Evolutionary conservation across 35 echinoderm and acorn worm species (phyloP), one percentile per base, ranked within the genome.

Genomic region (Lytechinus variegatus): DNA sequence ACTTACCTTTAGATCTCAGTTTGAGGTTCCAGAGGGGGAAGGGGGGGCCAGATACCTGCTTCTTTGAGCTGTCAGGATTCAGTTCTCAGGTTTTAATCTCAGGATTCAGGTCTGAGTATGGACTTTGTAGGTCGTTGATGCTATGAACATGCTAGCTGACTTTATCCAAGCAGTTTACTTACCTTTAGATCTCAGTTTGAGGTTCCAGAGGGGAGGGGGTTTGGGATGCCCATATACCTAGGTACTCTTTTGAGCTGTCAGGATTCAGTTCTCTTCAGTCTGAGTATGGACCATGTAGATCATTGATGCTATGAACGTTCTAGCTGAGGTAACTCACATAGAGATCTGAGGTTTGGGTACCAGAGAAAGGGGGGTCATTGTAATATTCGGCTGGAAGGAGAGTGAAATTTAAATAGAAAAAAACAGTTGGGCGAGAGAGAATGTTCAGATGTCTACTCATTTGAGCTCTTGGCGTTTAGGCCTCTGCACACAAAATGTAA

Each of bases 61-160:
- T 92, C 13, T 99, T 99, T 94, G 91, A 92, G 4, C 90, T 99
- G 10, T 96, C 95, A 10, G 98, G 97, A n/a, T n/a, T n/a, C n/a
- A n/a, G n/a, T n/a, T n/a, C n/a, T n/a, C n/a, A n/a, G n/a, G n/a
- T n/a, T n/a, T n/a, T n/a, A n/a, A n/a, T n/a, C n/a, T n/a, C n/a
- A n/a, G n/a, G n/a, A 7, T 92, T 99, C 24, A 91, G 94, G 92
- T 95, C 90, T 27, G 94, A 95, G 57, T 97, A 99, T 90, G 98
- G 98, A 29, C 54, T 13, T 10, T 94, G 95, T 7, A 99, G 93
- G 97, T 95, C 27, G 27, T 52, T 58, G 98, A 99, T 86, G 98
- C 97, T 21, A 53, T 54, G 33, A 89, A 86, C 12, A 9, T 99
- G 4, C 61, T 97, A 52, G 44, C 86, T 3, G 55, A 96, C 27